Base-by-base conservation (phyloP, 2,797 vertebrate genomes). In the Furcifer pardalis region DNA sequence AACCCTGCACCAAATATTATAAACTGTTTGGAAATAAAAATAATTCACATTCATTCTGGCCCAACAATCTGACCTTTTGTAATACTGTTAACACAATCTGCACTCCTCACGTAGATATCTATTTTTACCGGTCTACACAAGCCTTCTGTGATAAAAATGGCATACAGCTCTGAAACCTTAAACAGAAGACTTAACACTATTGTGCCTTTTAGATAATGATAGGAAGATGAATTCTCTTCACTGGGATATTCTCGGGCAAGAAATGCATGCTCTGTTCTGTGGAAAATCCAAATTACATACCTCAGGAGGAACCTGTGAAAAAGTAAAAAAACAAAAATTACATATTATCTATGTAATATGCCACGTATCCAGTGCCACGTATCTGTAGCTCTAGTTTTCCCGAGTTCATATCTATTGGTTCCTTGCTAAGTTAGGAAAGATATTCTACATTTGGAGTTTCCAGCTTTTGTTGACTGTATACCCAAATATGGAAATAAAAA, bases 221-320 rank as follows among this genome's bases (percentile, higher is more conserved):
- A 37, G 76, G 5, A 75, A 75, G 46, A 15, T n/a, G n/a, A n/a
- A n/a, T 13, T 37, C 2, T 6, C 17, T 59, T 52, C 10, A 60
- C 56, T 40, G 30, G 32, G 59, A 37, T n/a, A 77, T 37, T 72
- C 13, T 65, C 52, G 35, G n/a, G 35, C 46, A 40, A 72, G 60
- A 73, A 77, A 72, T 21, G 10, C 21, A 40, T 10, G 15, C n/a
- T 9, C 15, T 42, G 49, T 59, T 19, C 13, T 32, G 35, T 15
- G 71, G 10, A 62, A 62, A 88, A 62, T 1, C 0, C 3, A 10
- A 15, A 69, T 1, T 77, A 94, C 94, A 1, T 94, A 95, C 95
- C 94, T 95, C 86, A 23, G 87, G 89, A 15, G 94, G 94, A 69
- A 95, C 92, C 95, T 95, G 89, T 83, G 84, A 74, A 23, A 92